phyloP scores from a whole-genome alignment of 2,797 vertebrate species.

The Kryptolebias ocellatus region DNA sequence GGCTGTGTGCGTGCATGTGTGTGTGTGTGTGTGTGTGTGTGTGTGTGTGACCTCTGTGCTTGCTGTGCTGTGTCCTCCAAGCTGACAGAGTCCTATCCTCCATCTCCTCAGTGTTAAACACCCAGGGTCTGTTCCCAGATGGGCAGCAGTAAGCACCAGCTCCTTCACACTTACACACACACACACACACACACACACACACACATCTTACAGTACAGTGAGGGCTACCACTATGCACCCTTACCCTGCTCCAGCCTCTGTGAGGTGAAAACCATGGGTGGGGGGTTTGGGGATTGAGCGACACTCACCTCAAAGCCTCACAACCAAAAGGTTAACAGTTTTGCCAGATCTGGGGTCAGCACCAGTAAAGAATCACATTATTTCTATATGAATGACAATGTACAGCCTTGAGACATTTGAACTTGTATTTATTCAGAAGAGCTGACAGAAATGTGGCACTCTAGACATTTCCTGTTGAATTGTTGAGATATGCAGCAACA shows the following conservation, averaged over 20 bases:
- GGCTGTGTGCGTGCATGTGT: constrained; percentile 25
- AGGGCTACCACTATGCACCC: constrained; percentile 55
- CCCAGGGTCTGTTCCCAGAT: constrained; percentile 68
- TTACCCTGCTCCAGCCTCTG: constrained; percentile 56
- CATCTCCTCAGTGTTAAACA: constrained; percentile 71
- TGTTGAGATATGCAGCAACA: constrained; percentile 63
- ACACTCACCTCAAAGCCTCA: constrained; percentile 71
- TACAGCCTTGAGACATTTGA: constrained; percentile 72
- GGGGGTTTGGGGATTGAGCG: constrained; percentile 27
- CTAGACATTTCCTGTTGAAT: constrained; percentile 56
- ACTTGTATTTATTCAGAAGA: constrained; percentile 74
- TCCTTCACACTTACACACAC: constrained; percentile 31
- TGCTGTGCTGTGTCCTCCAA: constrained; percentile 71
- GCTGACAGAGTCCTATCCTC: constrained; percentile 73
- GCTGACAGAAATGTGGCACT: constrained; percentile 63
- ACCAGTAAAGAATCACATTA: constrained; percentile 70
- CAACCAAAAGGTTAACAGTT: constrained; percentile 73
- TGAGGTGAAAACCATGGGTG: constrained; percentile 58
- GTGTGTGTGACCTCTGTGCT: constrained; percentile 61
- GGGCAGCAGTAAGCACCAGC: constrained; percentile 63
- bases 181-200: constrained; percentile 35
- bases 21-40: constrained; percentile 32
- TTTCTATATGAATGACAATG: constrained; percentile 74
- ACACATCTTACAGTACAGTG: constrained; percentile 22
- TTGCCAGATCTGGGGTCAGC: constrained; percentile 71